These are phyloP conservation scores for Ecdyonurus torrentis DNA, from an alignment of 2,888 invertebrate genomes.

Conservation along the genomic window DNA sequence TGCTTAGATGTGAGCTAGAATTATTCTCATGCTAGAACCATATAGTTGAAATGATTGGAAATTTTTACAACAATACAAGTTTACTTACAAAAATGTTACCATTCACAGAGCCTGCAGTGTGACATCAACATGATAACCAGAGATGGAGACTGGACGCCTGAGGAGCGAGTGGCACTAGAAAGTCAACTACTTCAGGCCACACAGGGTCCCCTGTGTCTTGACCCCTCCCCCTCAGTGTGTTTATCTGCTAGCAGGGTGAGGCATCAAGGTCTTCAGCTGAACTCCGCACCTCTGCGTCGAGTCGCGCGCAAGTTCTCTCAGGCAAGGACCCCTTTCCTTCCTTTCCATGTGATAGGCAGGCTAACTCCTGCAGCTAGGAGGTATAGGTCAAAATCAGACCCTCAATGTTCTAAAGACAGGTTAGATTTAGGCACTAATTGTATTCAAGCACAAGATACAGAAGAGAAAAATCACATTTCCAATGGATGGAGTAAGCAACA, in stretches of 20 bases:
- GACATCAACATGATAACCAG: conserved; percentile 42
- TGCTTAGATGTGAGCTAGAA: too few relatives aligned
- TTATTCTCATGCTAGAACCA: too few relatives aligned
- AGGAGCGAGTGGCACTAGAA: conserved; percentile 62
- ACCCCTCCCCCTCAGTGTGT: conserved; percentile 70
- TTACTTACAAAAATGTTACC: too few relatives aligned
- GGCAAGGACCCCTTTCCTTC: conserved; percentile 33
- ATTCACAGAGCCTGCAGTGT: conserved; percentile 40
- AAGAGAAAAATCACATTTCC: neutral
- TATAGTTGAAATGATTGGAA: too few relatives aligned
- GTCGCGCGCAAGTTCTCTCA: conserved; percentile 65
- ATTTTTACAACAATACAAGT: neutral
- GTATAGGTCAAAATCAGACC: neutral
- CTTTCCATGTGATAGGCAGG: neutral
- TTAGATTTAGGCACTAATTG: neutral
- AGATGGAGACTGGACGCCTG: conserved; percentile 45
- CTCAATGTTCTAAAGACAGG: neutral
- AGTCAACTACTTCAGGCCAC: conserved; percentile 73
- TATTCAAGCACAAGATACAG: neutral
- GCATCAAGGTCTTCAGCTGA: conserved; percentile 53
- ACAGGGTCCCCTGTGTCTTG: conserved; percentile 73
- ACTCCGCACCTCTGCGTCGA: conserved; percentile 53
- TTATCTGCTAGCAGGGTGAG: conserved; percentile 57
- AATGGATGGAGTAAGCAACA: neutral
- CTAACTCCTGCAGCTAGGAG: neutral